phyloP scores from a whole-genome alignment of 2,888 invertebrate species.

The Chouioia cunea region DNA sequence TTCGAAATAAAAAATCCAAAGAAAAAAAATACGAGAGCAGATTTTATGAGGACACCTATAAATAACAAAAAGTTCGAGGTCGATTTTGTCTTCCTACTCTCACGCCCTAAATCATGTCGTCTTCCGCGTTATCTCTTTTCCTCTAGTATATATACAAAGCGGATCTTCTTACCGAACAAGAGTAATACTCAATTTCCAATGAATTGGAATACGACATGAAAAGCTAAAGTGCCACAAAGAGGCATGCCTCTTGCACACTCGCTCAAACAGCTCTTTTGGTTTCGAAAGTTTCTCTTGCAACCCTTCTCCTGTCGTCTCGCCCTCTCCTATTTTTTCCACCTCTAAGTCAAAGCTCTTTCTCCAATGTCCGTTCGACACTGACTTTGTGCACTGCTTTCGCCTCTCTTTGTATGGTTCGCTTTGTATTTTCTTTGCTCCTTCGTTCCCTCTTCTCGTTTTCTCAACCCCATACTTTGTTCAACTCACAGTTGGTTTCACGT shows the following conservation, averaged over 20 bases:
- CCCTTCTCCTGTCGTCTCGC: slow-evolving; percentile 31
- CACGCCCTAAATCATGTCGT: slow-evolving; percentile 20
- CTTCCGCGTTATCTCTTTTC: slow-evolving; percentile 28
- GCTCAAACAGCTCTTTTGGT: slow-evolving; percentile 49
- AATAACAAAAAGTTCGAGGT: neutral
- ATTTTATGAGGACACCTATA: slow-evolving; percentile 1
- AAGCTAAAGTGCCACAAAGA: slow-evolving; percentile 67
- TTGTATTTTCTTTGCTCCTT: slow-evolving; percentile 19
- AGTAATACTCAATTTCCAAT: slow-evolving; percentile 67
- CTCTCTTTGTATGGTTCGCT: slow-evolving; percentile 11
- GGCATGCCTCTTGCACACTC: slow-evolving; percentile 48
- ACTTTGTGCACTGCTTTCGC: slow-evolving; percentile 36
- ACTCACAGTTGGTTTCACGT: too few species aligned
- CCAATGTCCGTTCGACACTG: slow-evolving; percentile 33
- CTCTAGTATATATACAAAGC: slow-evolving; percentile 20
- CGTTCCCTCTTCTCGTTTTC: slow-evolving; percentile 24
- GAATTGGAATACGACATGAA: slow-evolving; percentile 68
- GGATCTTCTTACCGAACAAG: neutral
- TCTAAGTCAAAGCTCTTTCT: slow-evolving; percentile 34
- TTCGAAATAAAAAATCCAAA: neutral
- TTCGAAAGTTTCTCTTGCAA: slow-evolving; percentile 47
- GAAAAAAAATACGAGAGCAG: neutral
- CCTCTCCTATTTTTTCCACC: slow-evolving; percentile 23
- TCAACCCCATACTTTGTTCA: slow-evolving; percentile 20
- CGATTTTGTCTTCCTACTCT: slow-evolving; percentile 7